A percentile compares a stretch with the other conserved stretches of the same genome.
phyloP scores from a whole-genome alignment of 2,888 invertebrate species.

The Spilosoma lubricipeda region DNA sequence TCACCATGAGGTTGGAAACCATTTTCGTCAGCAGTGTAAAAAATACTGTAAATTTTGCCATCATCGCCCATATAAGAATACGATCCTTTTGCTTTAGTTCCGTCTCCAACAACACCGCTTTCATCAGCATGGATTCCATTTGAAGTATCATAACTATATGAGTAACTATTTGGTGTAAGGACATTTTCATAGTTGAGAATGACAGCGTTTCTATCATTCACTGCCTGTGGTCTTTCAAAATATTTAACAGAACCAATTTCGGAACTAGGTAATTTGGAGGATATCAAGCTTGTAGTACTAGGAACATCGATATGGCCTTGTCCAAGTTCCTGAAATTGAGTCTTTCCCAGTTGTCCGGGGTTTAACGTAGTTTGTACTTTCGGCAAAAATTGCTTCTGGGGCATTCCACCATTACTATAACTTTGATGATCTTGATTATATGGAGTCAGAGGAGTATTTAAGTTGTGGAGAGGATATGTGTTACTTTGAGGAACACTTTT shows the following conservation, averaged over 20 bases:
- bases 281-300: conserved; percentile 15
- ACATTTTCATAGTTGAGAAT: conserved; percentile 69
- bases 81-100: conserved; percentile 71
- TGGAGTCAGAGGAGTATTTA: not conserved
- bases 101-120: conserved; percentile 68
- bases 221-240: conserved; percentile 63
- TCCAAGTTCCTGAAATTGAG: not conserved
- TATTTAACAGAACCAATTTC: conserved; percentile 12
- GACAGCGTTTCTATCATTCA: conserved; percentile 66
- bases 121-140: conserved; percentile 78
- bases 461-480: conserved; percentile 6
- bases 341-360: not conserved
- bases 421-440: conserved; percentile 18
- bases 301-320: conserved; percentile 11
- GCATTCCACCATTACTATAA: not conserved
- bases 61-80: conserved; percentile 79
- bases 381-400: conserved; percentile 2
- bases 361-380: not conserved
- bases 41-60: conserved; percentile 71
- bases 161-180: conserved; percentile 67
- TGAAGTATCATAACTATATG: conserved; percentile 75
- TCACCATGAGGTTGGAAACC: conserved; percentile 75
- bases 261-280: conserved; percentile 15
- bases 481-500: conserved; percentile 14
- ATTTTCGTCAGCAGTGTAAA: conserved; percentile 78